Evolutionary conservation across 2,797 vertebrate genomes (phyloP).

Genomic region (Tangara arthus): DNA sequence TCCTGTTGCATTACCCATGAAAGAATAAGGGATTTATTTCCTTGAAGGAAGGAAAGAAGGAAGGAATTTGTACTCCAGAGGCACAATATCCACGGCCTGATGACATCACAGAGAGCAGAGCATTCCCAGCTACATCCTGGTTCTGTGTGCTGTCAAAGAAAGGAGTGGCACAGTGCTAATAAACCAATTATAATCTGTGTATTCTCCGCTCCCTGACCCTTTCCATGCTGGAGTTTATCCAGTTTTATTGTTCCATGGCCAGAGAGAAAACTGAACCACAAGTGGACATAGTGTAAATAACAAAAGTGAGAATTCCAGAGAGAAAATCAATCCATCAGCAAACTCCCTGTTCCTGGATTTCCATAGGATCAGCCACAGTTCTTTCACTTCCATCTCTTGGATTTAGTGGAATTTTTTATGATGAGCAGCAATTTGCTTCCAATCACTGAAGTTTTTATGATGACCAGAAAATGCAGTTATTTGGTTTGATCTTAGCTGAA

Average conservation of each 20-base stretch:
- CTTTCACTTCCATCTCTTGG: not conserved
- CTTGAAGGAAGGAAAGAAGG: not conserved
- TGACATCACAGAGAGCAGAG: not conserved
- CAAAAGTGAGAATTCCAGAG: not conserved
- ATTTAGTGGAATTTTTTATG: not conserved
- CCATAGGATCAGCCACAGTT: not conserved
- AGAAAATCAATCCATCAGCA: not conserved
- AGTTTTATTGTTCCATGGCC: not conserved
- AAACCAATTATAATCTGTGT: rapidly evolving
- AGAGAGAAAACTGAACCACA: not conserved
- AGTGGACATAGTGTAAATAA: not conserved
- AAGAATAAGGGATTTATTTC: not conserved
- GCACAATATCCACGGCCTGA: rapidly evolving
- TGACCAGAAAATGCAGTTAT: not conserved
- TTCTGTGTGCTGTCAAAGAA: not conserved
- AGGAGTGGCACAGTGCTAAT: not conserved
- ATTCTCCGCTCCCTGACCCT: not conserved
- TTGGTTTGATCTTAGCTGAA: not conserved
- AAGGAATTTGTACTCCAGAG: not conserved
- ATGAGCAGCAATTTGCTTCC: not conserved
- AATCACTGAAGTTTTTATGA: not conserved
- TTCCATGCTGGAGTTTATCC: not conserved
- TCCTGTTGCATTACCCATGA: not conserved
- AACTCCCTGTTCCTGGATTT: not conserved
- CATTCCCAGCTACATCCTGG: not conserved